Conservation (phyloP, 2,797 vertebrate species). For the Chiroxiphia lanceolata region DNA sequence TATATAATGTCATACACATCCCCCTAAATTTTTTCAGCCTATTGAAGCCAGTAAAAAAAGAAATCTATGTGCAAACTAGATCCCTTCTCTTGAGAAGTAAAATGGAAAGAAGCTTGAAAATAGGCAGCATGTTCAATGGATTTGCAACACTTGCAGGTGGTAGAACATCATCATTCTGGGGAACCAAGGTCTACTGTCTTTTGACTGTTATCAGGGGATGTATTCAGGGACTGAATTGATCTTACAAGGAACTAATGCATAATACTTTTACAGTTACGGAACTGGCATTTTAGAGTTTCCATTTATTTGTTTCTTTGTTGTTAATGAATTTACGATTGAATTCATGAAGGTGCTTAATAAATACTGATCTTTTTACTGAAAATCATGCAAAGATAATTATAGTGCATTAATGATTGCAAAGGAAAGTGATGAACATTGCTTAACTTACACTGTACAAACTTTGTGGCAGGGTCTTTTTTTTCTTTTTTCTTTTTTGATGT, state of each 20-base stretch:
- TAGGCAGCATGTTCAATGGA: neutral
- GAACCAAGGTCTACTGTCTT: neutral
- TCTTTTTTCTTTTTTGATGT: neutral
- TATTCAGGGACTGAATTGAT: neutral
- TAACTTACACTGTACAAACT: neutral
- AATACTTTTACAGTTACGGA: neutral
- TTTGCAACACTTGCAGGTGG: neutral
- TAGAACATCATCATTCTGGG: neutral
- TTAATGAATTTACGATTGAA: neutral
- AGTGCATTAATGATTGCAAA: neutral
- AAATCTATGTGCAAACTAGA: neutral
- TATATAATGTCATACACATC: accelerated
- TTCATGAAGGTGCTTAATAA: neutral
- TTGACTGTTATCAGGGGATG: neutral
- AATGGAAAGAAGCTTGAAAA: neutral
- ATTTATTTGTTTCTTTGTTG: neutral
- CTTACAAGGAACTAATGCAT: neutral
- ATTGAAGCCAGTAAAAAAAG: neutral
- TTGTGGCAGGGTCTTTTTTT: neutral
- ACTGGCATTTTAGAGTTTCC: neutral
- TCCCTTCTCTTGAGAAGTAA: neutral
- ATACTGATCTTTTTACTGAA: neutral
- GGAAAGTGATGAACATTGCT: neutral
- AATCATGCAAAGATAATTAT: neutral
- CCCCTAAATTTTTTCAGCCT: neutral